Base-by-base conservation (phyloP, 2,113 vertebrate species). In the Mesembrinibis cayennensis region DNA sequence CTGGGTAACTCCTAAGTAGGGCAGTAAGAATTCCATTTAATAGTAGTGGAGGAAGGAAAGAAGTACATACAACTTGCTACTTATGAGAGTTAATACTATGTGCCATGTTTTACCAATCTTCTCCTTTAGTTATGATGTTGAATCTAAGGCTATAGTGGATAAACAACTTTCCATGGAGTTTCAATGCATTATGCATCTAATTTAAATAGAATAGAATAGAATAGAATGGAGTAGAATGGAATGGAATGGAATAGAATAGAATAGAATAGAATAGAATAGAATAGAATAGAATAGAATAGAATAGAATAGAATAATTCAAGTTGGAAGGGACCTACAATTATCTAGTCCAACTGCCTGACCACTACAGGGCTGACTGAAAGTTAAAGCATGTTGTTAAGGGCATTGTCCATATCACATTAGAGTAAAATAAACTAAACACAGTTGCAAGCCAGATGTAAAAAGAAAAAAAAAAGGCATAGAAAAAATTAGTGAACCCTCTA, bases 401-500 rank as follows among this genome's bases (percentile, higher is more conserved):
- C 4, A 3, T 38, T 47, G 6, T 55, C 30, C 10, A 36, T 34
- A 45, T n/a, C 38, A 58, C 7, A 19, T n/a, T 59, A 70, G 21
- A 82, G 7, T n/a, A 70, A 93, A 69, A 72, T 27, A 42, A 42
- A 50, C 8, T 56, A 49, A 82, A 42, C 4, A 25, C 9, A 40
- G 4, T 38, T 77, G 50, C 11, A 77, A 76, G 9, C 2, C 23
- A 74, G 27, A 62, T 36, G 4, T 12, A 40, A 65, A 40, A 71
- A 23, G 5, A 49, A n/a, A n/a, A 22, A 50, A n/a, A 42, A 42
- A n/a, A 49, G 18, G 10, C 4, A 30, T 11, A 79, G 19, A 52
- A 76, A 78, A 53, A 27, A 7, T 9, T 29, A 17, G 2, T 1
- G 3, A 79, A 36, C 1, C 1, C 20, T 42, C 8, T 9, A 26